Evolutionary conservation across 2,797 vertebrate species (phyloP).

Genomic region (Anguilla megastoma): DNA sequence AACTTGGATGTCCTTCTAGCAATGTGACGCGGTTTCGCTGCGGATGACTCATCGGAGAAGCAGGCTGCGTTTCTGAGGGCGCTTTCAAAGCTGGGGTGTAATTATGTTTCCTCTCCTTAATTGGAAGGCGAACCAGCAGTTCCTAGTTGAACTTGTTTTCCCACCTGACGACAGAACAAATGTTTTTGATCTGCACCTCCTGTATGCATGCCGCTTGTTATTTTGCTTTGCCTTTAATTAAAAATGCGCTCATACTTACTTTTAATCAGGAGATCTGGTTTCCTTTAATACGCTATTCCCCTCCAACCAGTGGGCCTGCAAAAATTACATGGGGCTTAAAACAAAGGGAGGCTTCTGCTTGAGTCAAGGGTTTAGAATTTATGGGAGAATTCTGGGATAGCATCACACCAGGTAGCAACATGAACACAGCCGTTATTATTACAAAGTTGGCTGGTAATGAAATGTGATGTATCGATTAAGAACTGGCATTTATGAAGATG

Average conservation of each 20-base stretch:
- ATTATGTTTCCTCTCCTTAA: slow-evolving; percentile 20
- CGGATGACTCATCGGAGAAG: not conserved
- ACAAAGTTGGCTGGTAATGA: not conserved
- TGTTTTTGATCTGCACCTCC: slow-evolving; percentile 26
- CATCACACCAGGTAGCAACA: not conserved
- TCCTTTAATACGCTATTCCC: slow-evolving; percentile 4
- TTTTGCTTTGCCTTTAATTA: slow-evolving; percentile 14
- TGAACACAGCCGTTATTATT: not conserved
- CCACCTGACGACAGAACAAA: slow-evolving; percentile 3
- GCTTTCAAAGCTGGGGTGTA: not conserved
- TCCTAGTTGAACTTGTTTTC: slow-evolving; percentile 22
- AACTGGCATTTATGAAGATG: not conserved
- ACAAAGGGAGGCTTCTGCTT: not conserved
- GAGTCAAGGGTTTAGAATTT: not conserved
- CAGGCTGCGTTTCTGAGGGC: not conserved
- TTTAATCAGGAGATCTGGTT: slow-evolving; percentile 11
- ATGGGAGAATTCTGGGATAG: not conserved
- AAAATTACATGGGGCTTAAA: slow-evolving; percentile 12
- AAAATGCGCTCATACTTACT: not conserved
- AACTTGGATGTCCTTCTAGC: not conserved
- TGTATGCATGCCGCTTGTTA: slow-evolving; percentile 21
- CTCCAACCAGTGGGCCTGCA: not conserved
- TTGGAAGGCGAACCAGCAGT: slow-evolving; percentile 5
- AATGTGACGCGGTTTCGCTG: not conserved
- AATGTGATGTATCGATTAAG: not conserved